Conservation (phyloP, 1,140 invertebrate species). For the Trichonephila clavipes region DNA sequence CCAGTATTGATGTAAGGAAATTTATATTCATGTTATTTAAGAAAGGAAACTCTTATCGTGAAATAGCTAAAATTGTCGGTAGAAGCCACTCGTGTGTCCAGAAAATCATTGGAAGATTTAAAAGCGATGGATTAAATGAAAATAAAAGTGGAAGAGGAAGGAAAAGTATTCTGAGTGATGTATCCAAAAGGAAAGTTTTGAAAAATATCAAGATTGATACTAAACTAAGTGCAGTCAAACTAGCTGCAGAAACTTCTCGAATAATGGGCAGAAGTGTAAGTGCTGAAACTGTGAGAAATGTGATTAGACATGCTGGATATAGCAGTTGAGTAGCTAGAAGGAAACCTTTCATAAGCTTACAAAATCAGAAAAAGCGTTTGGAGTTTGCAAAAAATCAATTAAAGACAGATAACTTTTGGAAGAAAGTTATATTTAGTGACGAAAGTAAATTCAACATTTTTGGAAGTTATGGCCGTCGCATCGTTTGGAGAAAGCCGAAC, state of each 20-base stretch:
- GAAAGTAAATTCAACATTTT: no score
- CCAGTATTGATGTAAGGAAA: no score
- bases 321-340: no score
- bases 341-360: slow-evolving; percentile 12
- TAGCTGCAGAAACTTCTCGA: slow-evolving; percentile 26
- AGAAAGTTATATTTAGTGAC: no score
- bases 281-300: slow-evolving; percentile 21
- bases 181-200: no score
- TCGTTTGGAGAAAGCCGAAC: slow-evolving; percentile 31
- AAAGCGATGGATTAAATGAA: slow-evolving; percentile 37
- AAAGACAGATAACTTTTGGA: no score
- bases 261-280: slow-evolving; percentile 31
- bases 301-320: slow-evolving; percentile 21
- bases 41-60: no score
- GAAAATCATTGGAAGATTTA: slow-evolving; percentile 47
- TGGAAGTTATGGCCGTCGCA: slow-evolving; percentile 19
- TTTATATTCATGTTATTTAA: no score
- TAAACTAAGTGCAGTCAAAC: no score
- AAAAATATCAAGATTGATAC: no score
- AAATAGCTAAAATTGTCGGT: slow-evolving; percentile 33
- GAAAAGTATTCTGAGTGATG: no score
- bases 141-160: slow-evolving; percentile 26
- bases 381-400: slow-evolving; percentile 50
- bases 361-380: slow-evolving; percentile 20
- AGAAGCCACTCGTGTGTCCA: slow-evolving; percentile 38